Evolutionary conservation across 2,888 invertebrate genomes (phyloP).

Genomic region (Tridacna crocea): DNA sequence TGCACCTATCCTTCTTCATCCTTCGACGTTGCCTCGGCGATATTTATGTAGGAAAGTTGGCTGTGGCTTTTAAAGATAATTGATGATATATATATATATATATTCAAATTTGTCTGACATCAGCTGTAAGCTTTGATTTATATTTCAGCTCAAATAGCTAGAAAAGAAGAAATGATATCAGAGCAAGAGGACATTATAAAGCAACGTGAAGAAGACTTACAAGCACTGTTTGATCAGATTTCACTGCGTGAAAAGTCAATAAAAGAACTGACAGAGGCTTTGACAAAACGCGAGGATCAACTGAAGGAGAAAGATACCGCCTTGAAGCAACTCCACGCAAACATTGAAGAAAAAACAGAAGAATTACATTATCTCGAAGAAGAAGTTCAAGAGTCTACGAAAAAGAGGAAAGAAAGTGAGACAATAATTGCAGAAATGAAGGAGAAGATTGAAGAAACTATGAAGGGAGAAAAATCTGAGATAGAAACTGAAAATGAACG

Average conservation of each 20-base stretch:
- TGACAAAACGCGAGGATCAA: slow-evolving; percentile 56
- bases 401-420: slow-evolving; percentile 73
- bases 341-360: slow-evolving; percentile 72
- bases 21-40: too few relatives aligned
- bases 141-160: slow-evolving; percentile 50
- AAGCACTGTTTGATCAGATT: slow-evolving; percentile 74
- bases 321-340: slow-evolving; percentile 72
- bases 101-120: too few relatives aligned
- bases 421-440: slow-evolving; percentile 66
- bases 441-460: slow-evolving; percentile 58
- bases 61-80: too few relatives aligned
- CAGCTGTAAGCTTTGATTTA: neutral
- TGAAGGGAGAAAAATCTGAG: slow-evolving; percentile 69
- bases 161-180: slow-evolving; percentile 74
- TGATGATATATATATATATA: too few relatives aligned
- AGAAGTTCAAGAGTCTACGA: slow-evolving; percentile 69
- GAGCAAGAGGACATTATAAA: slow-evolving; percentile 74
- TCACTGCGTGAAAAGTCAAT: slow-evolving; percentile 74
- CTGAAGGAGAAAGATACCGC: slow-evolving; percentile 77
- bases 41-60: too few relatives aligned
- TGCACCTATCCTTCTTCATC: too few relatives aligned
- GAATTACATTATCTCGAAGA: slow-evolving; percentile 77
- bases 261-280: slow-evolving; percentile 73
- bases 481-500: slow-evolving; percentile 73
- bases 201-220: slow-evolving; percentile 70